These are phyloP conservation scores for Procambarus clarkii DNA, from an alignment of 1,140 invertebrate genomes.

Conservation along the genomic window DNA sequence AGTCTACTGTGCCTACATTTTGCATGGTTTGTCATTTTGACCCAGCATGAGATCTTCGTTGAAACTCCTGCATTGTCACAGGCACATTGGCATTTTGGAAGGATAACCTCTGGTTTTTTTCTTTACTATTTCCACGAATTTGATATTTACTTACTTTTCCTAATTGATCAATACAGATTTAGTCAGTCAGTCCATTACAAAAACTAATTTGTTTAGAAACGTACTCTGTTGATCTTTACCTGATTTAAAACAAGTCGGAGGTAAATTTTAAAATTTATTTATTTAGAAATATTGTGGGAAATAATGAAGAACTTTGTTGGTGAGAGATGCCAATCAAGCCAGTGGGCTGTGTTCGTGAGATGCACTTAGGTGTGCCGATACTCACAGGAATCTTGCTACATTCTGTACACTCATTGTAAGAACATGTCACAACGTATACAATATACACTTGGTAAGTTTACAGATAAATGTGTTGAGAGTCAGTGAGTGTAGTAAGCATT, in stretches of 20 bases:
- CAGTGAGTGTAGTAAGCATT: not conserved
- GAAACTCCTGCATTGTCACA: not conserved
- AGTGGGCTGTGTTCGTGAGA: not conserved
- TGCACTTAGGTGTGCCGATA: not conserved
- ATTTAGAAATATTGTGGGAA: not conserved
- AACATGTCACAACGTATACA: not conserved
- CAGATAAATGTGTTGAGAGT: not conserved
- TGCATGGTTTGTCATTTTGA: not conserved
- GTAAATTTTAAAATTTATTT: not conserved
- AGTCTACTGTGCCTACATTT: constrained; percentile 16
- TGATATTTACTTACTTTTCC: not conserved
- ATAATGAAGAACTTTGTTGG: constrained; percentile 11
- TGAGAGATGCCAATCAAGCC: not conserved
- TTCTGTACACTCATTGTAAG: not conserved
- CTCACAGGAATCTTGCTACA: not conserved
- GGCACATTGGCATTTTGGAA: not conserved
- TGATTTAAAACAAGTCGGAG: not conserved
- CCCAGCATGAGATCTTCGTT: not conserved
- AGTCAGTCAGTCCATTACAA: not conserved
- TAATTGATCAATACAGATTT: not conserved
- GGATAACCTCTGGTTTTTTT: not conserved
- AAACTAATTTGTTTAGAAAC: not conserved
- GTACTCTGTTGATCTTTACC: not conserved
- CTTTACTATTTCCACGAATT: not conserved
- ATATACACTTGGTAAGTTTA: not conserved